Conservation (phyloP, 2,888 invertebrate species). For the Thera obeliscata region DNA sequence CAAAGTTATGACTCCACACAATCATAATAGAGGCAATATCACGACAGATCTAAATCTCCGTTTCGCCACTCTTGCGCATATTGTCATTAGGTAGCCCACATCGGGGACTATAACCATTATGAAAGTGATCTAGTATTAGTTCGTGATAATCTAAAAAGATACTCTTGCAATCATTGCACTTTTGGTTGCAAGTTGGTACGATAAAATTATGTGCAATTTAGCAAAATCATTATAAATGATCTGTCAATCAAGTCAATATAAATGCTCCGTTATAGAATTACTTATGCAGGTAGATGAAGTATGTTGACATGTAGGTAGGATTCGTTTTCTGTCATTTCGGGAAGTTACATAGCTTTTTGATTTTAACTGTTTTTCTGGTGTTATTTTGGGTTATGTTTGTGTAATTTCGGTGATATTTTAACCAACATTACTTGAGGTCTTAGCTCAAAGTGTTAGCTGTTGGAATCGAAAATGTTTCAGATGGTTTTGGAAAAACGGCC, state of each 20-base stretch:
- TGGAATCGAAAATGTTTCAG: no score
- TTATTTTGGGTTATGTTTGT: no score
- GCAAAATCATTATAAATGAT: not conserved
- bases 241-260: not conserved
- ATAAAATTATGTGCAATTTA: not conserved
- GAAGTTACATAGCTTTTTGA: no score
- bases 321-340: no score
- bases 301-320: no score
- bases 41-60: conserved; percentile 9
- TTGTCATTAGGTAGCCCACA: conserved; percentile 24
- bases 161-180: not conserved
- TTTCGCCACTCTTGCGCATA: conserved; percentile 20
- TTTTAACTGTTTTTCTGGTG: no score
- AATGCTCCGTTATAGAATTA: no score
- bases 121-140: conserved; percentile 28
- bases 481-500: no score
- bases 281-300: no score
- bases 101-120: conserved; percentile 23
- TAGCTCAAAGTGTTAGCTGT: no score
- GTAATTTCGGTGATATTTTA: no score
- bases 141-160: conserved; percentile 23
- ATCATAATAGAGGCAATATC: conserved; percentile 1
- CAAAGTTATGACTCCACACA: not conserved
- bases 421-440: no score
- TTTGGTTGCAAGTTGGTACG: conserved; percentile 6